Conservation (phyloP, 2,797 vertebrate species). For the Arrhamphus sclerolepis region DNA sequence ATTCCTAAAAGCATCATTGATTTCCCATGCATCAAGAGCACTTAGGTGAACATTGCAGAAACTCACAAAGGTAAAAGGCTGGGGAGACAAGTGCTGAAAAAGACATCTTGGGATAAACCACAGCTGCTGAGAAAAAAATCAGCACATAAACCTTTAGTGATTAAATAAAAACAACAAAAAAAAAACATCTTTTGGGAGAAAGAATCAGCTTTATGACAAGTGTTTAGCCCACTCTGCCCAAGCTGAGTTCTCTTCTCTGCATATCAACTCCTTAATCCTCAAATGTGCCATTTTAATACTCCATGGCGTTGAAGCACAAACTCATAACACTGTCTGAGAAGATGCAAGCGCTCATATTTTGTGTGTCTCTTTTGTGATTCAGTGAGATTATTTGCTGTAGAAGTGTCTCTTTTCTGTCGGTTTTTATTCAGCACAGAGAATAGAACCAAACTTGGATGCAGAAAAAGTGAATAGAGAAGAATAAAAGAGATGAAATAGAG, state of each 20-base stretch:
- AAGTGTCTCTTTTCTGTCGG: constrained; percentile 11
- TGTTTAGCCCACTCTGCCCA: constrained; percentile 28
- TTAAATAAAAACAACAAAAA: constrained; percentile 39
- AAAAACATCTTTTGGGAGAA: constrained; percentile 44
- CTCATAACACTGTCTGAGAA: constrained; percentile 49
- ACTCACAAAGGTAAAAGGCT: no score
- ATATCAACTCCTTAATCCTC: constrained; percentile 64
- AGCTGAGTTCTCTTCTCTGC: constrained; percentile 47
- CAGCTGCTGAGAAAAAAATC: no score
- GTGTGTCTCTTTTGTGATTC: constrained; percentile 34
- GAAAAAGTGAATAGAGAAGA: constrained; percentile 24
- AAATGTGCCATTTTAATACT: constrained; percentile 56
- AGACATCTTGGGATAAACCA: no score
- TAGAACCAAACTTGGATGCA: constrained; percentile 15
- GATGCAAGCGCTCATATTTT: constrained; percentile 54
- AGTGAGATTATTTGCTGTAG: constrained; percentile 45
- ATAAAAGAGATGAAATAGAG: constrained; percentile 30
- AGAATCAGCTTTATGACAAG: constrained; percentile 39
- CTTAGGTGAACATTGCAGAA: constrained; percentile 61
- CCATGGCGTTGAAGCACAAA: constrained; percentile 34
- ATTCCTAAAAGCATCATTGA: constrained; percentile 71
- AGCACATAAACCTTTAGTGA: no score
- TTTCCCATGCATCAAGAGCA: constrained; percentile 63
- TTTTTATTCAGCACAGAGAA: constrained; percentile 38
- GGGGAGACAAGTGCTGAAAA: no score